These are phyloP conservation scores for Atrichornis clamosus DNA, from an alignment of 2,113 vertebrate species.

Conservation along the genomic window DNA sequence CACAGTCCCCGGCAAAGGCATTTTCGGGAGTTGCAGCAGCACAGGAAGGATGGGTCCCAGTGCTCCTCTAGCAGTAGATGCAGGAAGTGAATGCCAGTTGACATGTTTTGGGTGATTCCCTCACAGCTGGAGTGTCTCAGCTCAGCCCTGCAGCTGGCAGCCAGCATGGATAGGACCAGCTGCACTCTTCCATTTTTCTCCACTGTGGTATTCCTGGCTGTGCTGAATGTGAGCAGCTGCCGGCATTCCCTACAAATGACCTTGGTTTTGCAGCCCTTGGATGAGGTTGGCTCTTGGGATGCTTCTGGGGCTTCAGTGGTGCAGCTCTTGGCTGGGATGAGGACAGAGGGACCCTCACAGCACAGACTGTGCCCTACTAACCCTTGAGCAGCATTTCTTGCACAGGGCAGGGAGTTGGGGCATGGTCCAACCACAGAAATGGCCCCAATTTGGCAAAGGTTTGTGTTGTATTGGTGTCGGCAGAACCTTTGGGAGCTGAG, in stretches of 20 bases:
- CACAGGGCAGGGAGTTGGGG: fast-evolving
- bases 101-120: neutral
- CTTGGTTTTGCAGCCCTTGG: neutral
- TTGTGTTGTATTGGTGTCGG: neutral
- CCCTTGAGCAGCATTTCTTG: neutral
- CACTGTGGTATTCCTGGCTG: fast-evolving
- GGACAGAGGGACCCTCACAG: neutral
- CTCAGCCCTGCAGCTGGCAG: neutral
- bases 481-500: neutral
- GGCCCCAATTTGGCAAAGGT: neutral
- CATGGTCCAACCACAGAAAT: neutral
- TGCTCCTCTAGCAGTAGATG: neutral
- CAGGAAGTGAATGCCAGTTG: neutral
- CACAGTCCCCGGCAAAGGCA: neutral
- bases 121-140: neutral
- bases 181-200: neutral
- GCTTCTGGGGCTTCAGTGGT: neutral
- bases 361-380: fast-evolving
- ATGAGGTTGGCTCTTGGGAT: neutral
- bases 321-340: neutral
- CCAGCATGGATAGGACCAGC: neutral
- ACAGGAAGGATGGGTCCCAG: neutral
- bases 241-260: fast-evolving
- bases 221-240: neutral
- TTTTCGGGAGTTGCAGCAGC: neutral